Base-by-base conservation (phyloP, 1,140 invertebrate genomes). In the Scaptomyza hsui region DNA sequence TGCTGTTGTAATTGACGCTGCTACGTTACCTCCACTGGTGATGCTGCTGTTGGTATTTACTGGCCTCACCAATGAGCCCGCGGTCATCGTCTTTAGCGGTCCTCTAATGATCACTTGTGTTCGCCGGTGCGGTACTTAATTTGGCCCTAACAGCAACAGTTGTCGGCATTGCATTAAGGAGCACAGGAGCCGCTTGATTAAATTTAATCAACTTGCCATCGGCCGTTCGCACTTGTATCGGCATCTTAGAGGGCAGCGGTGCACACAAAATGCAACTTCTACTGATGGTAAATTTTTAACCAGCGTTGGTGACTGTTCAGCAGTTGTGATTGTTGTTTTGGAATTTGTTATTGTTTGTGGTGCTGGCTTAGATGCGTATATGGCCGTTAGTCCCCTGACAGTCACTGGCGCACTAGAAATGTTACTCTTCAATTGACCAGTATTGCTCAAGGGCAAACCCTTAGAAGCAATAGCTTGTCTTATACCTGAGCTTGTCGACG, bases 191-290 rank as follows among this genome's bases (percentile, higher is more conserved):
- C 3, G 59, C 18, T 24, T 69, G 79, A 51, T 88, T 88, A 4
- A 88, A 16, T 37, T 82, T 88, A 0, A 89, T 76, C 1, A 89
- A 57, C 32, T 78, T 89, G 1, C 89, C 89, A 73, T 82, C 89
- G 1, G 82, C 21, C 3, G 79, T 86, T 2, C 86, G 86, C 16
- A 91, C 63, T 41, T 91, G 88, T 7, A 90, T 70, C 9, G 76
- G 62, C 42, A 85, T 51, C 42, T 44, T 65, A 13, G 55, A 61
- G 16, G 19, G 5, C 9, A 29, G 10, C 26, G 41, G 6, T 4
- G 6, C 18, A 26, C 29, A 29, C 32, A 32, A 6, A 18, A 21
- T 49, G 48, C 24, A 32, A 57, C 4, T 45, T 65, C 24, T 18
- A 52, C 29, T 16, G 60, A 1, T 10, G 59, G 24, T 44, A 59